Conservation (phyloP, 2,888 invertebrate genomes). For the Epinotia demarniana region DNA sequence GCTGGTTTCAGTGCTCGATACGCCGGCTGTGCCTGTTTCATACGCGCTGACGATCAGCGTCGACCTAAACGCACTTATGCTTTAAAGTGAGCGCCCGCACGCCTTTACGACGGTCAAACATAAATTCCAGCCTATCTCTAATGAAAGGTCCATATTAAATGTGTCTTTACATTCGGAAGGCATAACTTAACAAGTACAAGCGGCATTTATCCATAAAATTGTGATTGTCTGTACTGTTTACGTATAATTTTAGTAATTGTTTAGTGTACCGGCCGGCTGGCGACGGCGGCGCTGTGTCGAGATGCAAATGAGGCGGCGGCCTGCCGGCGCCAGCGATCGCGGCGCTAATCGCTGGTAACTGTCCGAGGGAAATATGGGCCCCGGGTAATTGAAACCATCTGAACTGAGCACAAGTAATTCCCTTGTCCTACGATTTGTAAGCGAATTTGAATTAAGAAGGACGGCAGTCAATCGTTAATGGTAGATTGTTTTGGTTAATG, state of each 20-base stretch:
- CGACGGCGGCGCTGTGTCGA: slow-evolving; percentile 58
- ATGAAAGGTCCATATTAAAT: no score
- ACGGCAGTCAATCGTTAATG: slow-evolving; percentile 9
- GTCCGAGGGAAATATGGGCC: slow-evolving; percentile 38
- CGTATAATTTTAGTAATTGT: slow-evolving; percentile 50
- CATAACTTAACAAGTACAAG: no score
- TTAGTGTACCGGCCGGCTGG: slow-evolving; percentile 23
- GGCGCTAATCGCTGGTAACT: slow-evolving; percentile 45
- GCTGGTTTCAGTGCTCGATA: no score
- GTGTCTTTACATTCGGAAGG: no score
- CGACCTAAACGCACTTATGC: no score
- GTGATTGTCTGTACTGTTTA: slow-evolving; percentile 8
- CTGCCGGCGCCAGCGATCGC: slow-evolving; percentile 60
- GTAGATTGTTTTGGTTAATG: neutral
- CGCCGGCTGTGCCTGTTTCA: no score
- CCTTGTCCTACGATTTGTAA: slow-evolving; percentile 24
- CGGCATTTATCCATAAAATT: slow-evolving; percentile 6
- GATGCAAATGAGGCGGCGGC: slow-evolving; percentile 73
- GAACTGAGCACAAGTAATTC: slow-evolving; percentile 40
- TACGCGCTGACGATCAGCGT: no score
- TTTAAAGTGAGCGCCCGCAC: no score
- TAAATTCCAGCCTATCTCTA: no score
- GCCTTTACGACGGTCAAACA: no score
- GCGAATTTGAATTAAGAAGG: slow-evolving; percentile 12
- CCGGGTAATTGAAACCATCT: slow-evolving; percentile 38